phyloP scores from a whole-genome alignment of 2,888 invertebrate genomes.

The Drosophila trichaetosa region DNA sequence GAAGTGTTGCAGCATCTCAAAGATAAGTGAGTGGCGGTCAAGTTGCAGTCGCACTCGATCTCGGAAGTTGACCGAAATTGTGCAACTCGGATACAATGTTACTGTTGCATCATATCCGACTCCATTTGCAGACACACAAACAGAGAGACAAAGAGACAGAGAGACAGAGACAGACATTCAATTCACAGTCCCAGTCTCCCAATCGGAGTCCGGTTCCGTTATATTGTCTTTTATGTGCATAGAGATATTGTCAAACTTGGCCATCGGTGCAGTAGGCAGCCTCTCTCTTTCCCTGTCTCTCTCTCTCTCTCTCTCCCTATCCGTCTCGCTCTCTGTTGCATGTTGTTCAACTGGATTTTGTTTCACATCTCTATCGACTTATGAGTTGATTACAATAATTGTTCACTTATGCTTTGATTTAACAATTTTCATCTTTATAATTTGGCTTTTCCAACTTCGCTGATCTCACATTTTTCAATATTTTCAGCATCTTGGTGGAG shows the following conservation, averaged over 20 bases:
- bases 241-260: slow-evolving; percentile 72
- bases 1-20: slow-evolving; percentile 87
- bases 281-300: background rate
- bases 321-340: slow-evolving; percentile 5
- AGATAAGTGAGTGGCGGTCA: slow-evolving; percentile 86
- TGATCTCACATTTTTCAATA: slow-evolving; percentile 39
- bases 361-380: slow-evolving; percentile 36
- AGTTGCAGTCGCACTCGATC: slow-evolving; percentile 31
- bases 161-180: slow-evolving; percentile 2
- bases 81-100: slow-evolving; percentile 82
- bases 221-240: slow-evolving; percentile 47
- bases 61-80: slow-evolving; percentile 76
- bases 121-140: slow-evolving; percentile 29
- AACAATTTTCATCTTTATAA: background rate
- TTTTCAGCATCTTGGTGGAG: slow-evolving; percentile 85
- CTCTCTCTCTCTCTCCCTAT: background rate
- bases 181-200: slow-evolving; percentile 16
- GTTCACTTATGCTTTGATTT: slow-evolving; percentile 20
- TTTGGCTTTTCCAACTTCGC: slow-evolving; percentile 33
- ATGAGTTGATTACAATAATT: slow-evolving; percentile 18
- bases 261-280: slow-evolving; percentile 78
- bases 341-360: slow-evolving; percentile 54
- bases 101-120: slow-evolving; percentile 73
- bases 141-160: slow-evolving; percentile 7
- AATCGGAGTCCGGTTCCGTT: slow-evolving; percentile 16